Evolutionary conservation across 1,140 invertebrate species (phyloP).

Genomic region (Liolophura sinensis): DNA sequence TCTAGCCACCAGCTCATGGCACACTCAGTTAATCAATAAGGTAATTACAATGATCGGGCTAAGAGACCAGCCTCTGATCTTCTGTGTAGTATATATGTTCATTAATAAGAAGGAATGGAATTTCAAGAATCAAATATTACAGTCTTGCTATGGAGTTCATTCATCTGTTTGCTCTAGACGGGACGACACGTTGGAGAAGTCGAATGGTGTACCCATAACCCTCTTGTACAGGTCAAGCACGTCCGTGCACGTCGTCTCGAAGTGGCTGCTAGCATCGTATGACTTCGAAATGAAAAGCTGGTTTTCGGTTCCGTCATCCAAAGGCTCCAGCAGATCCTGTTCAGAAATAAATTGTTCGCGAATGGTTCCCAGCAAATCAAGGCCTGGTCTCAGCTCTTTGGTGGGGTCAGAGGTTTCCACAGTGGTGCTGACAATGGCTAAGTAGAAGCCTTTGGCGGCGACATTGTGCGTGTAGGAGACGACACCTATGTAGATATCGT

Average conservation of each 20-base stretch:
- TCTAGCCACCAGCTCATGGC: no score
- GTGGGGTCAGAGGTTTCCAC: slow-evolving; percentile 97
- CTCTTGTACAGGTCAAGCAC: slow-evolving; percentile 97
- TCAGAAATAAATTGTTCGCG: slow-evolving; percentile 65
- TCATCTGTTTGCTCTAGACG: no score
- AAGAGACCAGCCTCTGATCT: no score
- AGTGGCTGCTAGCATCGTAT: slow-evolving; percentile 98
- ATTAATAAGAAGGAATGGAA: no score
- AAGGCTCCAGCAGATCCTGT: slow-evolving; percentile 87
- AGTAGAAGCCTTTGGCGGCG: slow-evolving; percentile 95
- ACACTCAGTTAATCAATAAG: no score
- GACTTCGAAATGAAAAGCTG: slow-evolving; percentile 88
- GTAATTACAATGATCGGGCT: no score
- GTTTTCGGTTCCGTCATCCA: slow-evolving; percentile 83
- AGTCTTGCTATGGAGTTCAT: no score
- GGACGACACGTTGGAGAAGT: slow-evolving; percentile 86
- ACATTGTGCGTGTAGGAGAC: slow-evolving; percentile 98
- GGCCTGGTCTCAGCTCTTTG: slow-evolving; percentile 88
- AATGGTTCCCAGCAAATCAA: slow-evolving; percentile 90
- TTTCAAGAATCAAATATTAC: no score
- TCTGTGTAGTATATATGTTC: no score
- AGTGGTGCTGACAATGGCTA: slow-evolving; percentile 99
- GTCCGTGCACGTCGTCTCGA: slow-evolving; percentile 97
- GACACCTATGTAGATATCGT: slow-evolving; percentile 96
- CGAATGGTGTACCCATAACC: slow-evolving; percentile 96